These are phyloP conservation scores for Psittacula echo DNA, from an alignment of 2,797 vertebrate genomes.

Conservation along the genomic window DNA sequence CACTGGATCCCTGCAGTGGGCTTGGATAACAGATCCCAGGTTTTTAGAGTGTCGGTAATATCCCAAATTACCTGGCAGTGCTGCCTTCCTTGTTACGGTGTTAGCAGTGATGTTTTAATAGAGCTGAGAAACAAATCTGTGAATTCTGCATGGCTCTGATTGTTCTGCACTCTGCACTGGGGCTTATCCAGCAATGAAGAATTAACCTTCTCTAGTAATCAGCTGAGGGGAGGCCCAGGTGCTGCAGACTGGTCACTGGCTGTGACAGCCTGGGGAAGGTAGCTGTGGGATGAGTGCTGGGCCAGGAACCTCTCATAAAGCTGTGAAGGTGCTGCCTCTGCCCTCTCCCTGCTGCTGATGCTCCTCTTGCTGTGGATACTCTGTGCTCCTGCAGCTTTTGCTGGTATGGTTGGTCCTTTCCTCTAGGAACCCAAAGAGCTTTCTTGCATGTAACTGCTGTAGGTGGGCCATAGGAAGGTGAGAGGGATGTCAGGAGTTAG, in stretches of 20 bases:
- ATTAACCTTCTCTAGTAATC: not conserved
- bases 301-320: not conserved
- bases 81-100: accelerated
- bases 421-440: too few species aligned
- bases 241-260: not conserved
- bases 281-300: not conserved
- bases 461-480: not conserved
- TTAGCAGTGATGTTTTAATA: not conserved
- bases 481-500: not conserved
- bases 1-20: not conserved
- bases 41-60: not conserved
- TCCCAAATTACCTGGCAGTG: not conserved
- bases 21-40: not conserved
- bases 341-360: accelerated
- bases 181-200: not conserved
- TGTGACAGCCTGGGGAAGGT: not conserved
- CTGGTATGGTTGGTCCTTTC: not conserved
- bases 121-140: not conserved
- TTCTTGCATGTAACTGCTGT: not conserved
- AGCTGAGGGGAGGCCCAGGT: not conserved
- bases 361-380: accelerated
- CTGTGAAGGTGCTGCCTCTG: not conserved
- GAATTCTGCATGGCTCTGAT: accelerated
- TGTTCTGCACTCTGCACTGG: not conserved
- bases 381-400: accelerated